Percentiles rank a stretch among this genome's conserved stretches.
Conservation (phyloP, 2,888 invertebrate genomes). For the Yponomeuta cagnagella region DNA sequence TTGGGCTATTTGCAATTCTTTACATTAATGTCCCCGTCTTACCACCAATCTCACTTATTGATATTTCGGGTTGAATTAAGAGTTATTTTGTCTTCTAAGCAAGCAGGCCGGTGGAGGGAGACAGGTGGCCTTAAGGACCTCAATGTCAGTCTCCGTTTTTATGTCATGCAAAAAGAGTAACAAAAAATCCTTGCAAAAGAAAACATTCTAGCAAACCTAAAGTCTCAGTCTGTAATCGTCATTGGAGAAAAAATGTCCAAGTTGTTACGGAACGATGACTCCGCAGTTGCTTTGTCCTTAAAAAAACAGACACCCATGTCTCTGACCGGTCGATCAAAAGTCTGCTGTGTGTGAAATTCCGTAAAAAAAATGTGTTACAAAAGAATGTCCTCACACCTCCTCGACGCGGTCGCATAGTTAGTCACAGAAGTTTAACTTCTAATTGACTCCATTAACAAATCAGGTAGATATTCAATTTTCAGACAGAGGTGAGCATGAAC, state of each 20-base stretch:
- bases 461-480: no score
- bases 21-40: no score
- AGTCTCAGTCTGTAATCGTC: background rate
- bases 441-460: no score
- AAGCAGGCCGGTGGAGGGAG: no score
- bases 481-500: no score
- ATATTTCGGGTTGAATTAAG: no score
- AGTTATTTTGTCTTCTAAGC: no score
- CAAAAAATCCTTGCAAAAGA: background rate
- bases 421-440: no score
- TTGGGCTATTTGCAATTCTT: no score
- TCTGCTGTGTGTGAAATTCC: background rate
- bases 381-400: constrained; percentile 8
- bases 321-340: background rate
- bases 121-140: no score
- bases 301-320: background rate
- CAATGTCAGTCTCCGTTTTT: no score
- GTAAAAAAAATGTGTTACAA: constrained; percentile 4
- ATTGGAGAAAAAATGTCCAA: background rate
- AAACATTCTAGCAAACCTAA: background rate
- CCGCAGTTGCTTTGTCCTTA: constrained; percentile 5
- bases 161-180: background rate
- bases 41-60: no score
- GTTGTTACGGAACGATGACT: constrained; percentile 3
- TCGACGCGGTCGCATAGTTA: background rate